These are phyloP conservation scores for Spinus pinus DNA, from an alignment of 2,797 vertebrate species.

Conservation along the genomic window DNA sequence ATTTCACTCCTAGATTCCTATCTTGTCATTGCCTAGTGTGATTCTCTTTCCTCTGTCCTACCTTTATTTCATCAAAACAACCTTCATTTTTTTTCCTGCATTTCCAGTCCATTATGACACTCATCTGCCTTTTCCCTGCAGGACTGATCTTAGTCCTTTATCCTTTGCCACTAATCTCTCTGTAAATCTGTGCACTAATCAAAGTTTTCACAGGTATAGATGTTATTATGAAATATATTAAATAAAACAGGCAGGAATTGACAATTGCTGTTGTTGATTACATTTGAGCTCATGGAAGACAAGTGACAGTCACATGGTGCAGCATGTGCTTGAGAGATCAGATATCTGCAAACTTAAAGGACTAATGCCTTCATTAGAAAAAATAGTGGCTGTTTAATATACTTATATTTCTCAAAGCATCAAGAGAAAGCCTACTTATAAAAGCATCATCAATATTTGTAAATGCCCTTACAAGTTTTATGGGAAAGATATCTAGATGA, in stretches of 20 bases:
- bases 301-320: neutral
- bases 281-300: neutral
- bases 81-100: neutral
- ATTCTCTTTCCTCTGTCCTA: neutral
- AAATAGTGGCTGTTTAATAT: neutral
- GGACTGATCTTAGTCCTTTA: neutral
- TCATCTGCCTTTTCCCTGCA: neutral
- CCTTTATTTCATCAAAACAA: neutral
- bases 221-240: neutral
- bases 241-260: neutral
- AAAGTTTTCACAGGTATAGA: neutral
- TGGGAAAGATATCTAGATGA: neutral
- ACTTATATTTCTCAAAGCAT: neutral
- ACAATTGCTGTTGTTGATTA: neutral
- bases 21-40: neutral
- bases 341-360: neutral
- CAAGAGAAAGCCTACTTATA: neutral
- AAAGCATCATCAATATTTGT: slow-evolving; percentile 11
- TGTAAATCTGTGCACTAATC: neutral
- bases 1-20: neutral
- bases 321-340: neutral
- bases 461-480: neutral
- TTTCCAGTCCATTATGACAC: neutral
- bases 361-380: neutral
- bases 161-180: neutral